Evolutionary conservation across 1,140 invertebrate species (phyloP), one percentile per base, ranked within the genome.

Genomic region (Diabrotica virgifera): DNA sequence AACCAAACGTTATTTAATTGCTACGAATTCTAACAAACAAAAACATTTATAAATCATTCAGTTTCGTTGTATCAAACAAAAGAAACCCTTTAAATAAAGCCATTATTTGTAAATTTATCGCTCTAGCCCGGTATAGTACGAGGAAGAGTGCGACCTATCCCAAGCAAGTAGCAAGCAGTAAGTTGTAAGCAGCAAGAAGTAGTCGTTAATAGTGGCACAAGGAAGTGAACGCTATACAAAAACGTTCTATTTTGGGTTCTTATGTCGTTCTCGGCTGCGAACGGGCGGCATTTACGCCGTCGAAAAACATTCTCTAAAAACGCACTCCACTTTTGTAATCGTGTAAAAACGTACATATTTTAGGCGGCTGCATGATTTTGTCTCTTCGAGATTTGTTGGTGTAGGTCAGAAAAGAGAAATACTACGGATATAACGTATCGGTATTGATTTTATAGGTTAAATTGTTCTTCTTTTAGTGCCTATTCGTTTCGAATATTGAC

Each of bases 161-260:
- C 36, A 69, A 69, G 46, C 12, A 50, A 40, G 54, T 59, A 24
- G 24, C 24, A 24, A 24, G 24, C 24, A 24, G 24, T 24, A 24
- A 24, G 24, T 24, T 24, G 24, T 24, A 24, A 24, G 24, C 24
- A 24, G 51, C 62, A 66, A 66, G 64, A 66, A 67, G 62, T 51
- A 50, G 62, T 64, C 65, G 64, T 66, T 63, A 67, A 66, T 67
- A 64, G 24, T 24, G 24, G 62, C 63, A 62, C 56, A 61, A 70
- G 63, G 66, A 68, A 59, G 60, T 62, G 53, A 58, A 46, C 36
- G 54, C 51, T 40, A 58, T 56, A 63, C 69, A 70, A 70, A 70
- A 70, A 70, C 69, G 69, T 55, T 70, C 69, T 70, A 70, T 70
- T 70, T 70, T 70, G 66, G 69, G 68, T 70, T 70, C 69, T 70